A percentile compares a stretch with the other conserved stretches of the same genome.
phyloP scores from a whole-genome alignment of 2,888 invertebrate species.

The Sminthurides aquaticus region DNA sequence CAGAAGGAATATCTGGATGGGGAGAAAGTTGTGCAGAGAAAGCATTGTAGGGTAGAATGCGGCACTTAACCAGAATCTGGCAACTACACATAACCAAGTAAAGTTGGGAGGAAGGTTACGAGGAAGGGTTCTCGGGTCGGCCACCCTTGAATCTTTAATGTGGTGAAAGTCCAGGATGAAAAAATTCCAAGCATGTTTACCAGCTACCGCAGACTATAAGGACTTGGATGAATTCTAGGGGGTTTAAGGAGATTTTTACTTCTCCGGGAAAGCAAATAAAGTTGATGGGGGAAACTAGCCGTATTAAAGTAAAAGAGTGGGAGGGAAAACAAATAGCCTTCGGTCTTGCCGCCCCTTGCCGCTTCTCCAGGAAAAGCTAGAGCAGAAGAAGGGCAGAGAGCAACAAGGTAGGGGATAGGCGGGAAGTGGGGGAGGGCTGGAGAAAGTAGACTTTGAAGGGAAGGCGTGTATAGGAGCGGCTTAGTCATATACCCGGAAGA shows the following conservation, averaged over 20 bases:
- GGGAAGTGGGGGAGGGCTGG: too few relatives aligned
- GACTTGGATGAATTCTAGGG: not conserved
- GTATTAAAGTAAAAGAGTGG: not conserved
- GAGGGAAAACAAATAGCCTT: constrained; percentile 4
- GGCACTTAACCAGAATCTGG: too few relatives aligned
- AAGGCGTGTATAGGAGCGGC: too few relatives aligned
- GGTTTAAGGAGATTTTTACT: too few relatives aligned
- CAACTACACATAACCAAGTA: too few relatives aligned
- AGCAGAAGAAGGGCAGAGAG: not conserved
- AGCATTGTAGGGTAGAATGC: too few relatives aligned
- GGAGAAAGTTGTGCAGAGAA: too few relatives aligned
- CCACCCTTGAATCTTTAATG: not conserved
- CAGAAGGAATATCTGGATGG: not conserved
- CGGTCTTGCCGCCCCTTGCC: not conserved
- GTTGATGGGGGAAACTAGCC: not conserved
- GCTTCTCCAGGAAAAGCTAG: not conserved
- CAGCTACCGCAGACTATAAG: not conserved
- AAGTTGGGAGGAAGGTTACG: too few relatives aligned
- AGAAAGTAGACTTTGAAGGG: too few relatives aligned
- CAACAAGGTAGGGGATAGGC: not conserved
- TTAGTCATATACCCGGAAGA: not conserved
- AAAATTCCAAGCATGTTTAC: not conserved
- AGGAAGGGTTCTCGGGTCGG: not conserved
- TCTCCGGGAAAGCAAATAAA: not conserved
- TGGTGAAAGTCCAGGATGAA: not conserved